These are phyloP conservation scores for Priocnemis perturbator DNA, from an alignment of 2,888 invertebrate species.

Conservation along the genomic window DNA sequence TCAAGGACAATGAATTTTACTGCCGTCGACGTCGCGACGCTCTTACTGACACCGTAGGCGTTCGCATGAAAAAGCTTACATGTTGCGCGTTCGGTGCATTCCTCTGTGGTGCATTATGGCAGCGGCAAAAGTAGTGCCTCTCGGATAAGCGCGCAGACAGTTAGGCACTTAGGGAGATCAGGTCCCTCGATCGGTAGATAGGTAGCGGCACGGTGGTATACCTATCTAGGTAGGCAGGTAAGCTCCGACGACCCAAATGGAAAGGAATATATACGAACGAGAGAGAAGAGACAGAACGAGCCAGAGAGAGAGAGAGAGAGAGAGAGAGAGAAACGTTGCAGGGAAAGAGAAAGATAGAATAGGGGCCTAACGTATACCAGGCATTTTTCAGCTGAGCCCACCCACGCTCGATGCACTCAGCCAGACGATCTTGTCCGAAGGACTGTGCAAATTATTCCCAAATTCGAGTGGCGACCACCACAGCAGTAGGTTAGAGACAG, in stretches of 20 bases:
- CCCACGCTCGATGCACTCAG: conserved; percentile 4
- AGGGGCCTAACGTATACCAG: not conserved
- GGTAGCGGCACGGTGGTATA: conserved; percentile 10
- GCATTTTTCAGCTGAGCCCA: not conserved
- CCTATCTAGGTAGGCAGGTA: conserved; percentile 9
- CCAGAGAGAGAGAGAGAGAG: too few relatives aligned
- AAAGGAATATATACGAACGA: conserved; percentile 8
- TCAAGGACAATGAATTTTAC: conserved; percentile 41
- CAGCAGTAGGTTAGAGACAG: not conserved
- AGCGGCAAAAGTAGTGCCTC: conserved; percentile 9
- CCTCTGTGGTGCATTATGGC: conserved; percentile 11
- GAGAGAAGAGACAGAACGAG: not conserved
- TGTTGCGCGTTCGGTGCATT: conserved; percentile 8
- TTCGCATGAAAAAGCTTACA: conserved; percentile 34
- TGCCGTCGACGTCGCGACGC: not conserved
- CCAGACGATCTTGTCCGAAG: conserved; percentile 4
- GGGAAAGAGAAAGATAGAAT: not conserved
- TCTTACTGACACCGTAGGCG: conserved; percentile 11
- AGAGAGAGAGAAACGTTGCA: too few relatives aligned
- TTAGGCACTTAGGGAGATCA: conserved; percentile 13
- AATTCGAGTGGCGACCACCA: not conserved
- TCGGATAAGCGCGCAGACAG: conserved; percentile 4
- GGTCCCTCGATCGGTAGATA: conserved; percentile 10
- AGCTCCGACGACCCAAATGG: conserved; percentile 15
- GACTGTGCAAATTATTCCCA: conserved; percentile 1